phyloP scores from a whole-genome alignment of 35 echinoderm and acorn worm species.

The Heliocidaris tuberculata region DNA sequence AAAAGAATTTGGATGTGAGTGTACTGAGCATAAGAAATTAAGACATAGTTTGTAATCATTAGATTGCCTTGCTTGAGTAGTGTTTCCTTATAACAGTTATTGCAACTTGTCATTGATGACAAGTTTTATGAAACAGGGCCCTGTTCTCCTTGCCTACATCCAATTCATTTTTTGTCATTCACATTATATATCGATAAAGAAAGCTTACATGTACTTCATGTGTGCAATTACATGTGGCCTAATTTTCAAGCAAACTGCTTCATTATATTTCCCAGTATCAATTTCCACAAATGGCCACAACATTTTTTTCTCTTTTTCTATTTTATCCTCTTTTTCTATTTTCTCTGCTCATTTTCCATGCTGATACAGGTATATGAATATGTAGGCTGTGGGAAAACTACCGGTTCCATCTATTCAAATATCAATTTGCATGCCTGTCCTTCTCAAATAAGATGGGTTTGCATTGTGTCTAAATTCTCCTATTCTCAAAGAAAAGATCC shows the following conservation, averaged over 20 bases:
- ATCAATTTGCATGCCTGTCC: background rate
- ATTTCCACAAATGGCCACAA: background rate
- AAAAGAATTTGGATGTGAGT: too few species aligned
- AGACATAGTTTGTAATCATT: too few species aligned
- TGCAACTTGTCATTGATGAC: too few species aligned
- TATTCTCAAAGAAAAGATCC: background rate
- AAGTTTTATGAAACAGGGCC: too few species aligned
- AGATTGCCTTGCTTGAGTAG: too few species aligned
- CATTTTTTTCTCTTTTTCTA: background rate
- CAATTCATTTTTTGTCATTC: too few species aligned
- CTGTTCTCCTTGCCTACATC: too few species aligned
- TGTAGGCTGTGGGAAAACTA: background rate
- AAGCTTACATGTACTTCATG: too few species aligned
- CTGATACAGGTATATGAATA: background rate
- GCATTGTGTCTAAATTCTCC: background rate
- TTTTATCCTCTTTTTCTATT: background rate
- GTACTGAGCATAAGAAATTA: too few species aligned
- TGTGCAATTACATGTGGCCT: background rate
- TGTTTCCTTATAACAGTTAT: too few species aligned
- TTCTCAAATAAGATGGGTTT: background rate
- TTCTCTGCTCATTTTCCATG: background rate
- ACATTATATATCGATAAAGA: too few species aligned
- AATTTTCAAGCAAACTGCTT: background rate
- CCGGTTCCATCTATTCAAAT: background rate
- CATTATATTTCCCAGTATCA: background rate